Conservation (phyloP, 2,888 invertebrate species). For the Clepsis dumicolana region DNA sequence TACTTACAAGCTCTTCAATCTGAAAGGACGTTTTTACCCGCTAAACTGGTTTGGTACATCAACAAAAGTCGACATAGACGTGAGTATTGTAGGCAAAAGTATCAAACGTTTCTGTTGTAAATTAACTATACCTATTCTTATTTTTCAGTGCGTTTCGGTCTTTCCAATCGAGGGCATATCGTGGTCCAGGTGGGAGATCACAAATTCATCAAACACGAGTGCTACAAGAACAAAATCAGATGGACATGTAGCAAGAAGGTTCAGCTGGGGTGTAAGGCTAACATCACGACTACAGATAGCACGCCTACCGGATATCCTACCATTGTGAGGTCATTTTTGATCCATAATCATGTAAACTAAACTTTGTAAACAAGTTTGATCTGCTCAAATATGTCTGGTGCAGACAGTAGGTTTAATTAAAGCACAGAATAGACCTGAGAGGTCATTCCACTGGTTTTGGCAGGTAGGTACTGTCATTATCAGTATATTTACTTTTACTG, state of each 20-base stretch:
- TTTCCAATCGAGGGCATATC: constrained; percentile 71
- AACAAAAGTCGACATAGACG: too few species aligned
- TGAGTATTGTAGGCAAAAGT: neutral
- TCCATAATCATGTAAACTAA: constrained; percentile 64
- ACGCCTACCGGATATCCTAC: constrained; percentile 53
- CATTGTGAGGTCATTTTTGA: constrained; percentile 68
- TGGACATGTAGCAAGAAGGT: constrained; percentile 77
- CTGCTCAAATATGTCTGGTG: constrained; percentile 1
- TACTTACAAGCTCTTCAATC: too few species aligned
- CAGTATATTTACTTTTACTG: too few species aligned
- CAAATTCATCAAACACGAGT: constrained; percentile 79
- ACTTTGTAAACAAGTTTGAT: neutral
- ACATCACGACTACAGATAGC: constrained; percentile 57
- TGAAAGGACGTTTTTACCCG: too few species aligned
- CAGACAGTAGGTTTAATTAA: neutral
- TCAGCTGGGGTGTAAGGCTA: constrained; percentile 71
- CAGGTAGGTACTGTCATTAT: too few species aligned
- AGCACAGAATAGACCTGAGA: too few species aligned
- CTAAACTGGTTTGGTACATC: too few species aligned
- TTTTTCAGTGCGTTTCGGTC: constrained; percentile 72
- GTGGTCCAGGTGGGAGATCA: constrained; percentile 69
- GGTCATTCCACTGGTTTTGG: too few species aligned
- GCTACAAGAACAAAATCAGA: constrained; percentile 71
- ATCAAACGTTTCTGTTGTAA: neutral
- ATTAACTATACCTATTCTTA: constrained; percentile 31